Percentiles rank a stretch among this genome's conserved stretches.
Evolutionary conservation across 1,140 invertebrate species (phyloP).

Genomic region (Zaprionus lachaisei): DNA sequence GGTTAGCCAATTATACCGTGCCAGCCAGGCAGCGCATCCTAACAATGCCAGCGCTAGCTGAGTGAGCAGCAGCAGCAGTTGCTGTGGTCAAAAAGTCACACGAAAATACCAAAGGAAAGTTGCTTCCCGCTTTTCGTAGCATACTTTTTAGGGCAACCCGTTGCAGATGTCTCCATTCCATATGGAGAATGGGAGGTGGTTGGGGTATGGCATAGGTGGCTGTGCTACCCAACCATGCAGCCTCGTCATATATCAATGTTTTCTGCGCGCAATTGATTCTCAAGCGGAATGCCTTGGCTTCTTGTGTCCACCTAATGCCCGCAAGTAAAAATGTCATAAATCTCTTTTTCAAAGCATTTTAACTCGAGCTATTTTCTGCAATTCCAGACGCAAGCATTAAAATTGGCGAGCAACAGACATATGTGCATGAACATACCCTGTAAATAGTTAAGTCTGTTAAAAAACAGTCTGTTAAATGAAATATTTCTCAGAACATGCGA

Average conservation of each 20-base stretch:
- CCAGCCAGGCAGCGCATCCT: constrained; percentile 16
- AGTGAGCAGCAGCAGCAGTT: not conserved
- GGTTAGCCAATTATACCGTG: constrained; percentile 56
- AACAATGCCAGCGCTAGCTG: constrained; percentile 23
- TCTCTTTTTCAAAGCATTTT: constrained; percentile 15
- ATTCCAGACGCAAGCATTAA: constrained; percentile 10
- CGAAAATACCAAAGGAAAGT: constrained; percentile 2
- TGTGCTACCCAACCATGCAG: not conserved
- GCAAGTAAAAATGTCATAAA: constrained; percentile 33
- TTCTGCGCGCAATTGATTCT: constrained; percentile 19
- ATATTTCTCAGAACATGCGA: too few species aligned
- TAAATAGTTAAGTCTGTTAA: not conserved
- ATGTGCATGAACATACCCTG: constrained; percentile 24
- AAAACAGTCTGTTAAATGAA: too few species aligned
- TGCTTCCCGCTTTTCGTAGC: constrained; percentile 19
- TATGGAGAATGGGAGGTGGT: not conserved
- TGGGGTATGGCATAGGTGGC: not conserved
- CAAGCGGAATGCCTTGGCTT: constrained; percentile 2
- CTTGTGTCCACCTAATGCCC: not conserved
- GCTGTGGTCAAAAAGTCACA: constrained; percentile 36
- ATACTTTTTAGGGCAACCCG: constrained; percentile 27
- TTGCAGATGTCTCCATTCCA: constrained; percentile 9
- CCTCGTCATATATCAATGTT: constrained; percentile 17
- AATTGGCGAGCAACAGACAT: not conserved
- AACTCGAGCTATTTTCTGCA: constrained; percentile 20